These are phyloP conservation scores for Diuraphis noxia DNA, from an alignment of 1,140 invertebrate genomes.

Conservation along the genomic window DNA sequence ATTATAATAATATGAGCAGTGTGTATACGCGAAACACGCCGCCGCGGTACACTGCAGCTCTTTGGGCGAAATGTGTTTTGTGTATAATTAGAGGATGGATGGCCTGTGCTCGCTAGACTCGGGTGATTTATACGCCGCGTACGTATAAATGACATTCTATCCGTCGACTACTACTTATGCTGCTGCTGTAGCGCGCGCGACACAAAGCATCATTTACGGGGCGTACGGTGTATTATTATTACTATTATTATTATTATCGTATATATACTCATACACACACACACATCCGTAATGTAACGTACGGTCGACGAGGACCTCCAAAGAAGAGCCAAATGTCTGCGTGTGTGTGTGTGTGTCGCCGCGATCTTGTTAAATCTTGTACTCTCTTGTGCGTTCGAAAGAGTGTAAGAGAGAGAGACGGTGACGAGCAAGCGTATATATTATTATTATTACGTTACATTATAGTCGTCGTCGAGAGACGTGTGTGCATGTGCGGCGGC, in stretches of 20 bases:
- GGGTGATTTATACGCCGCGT: constrained; percentile 27
- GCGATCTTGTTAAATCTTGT: background rate
- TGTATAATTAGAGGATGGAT: constrained; percentile 34
- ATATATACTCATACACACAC: no score
- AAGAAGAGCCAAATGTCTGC: constrained; percentile 7
- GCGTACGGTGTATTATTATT: background rate
- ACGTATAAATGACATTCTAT: background rate
- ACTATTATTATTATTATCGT: no score
- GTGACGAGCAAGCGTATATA: background rate
- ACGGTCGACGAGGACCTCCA: constrained; percentile 15
- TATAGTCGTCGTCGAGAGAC: background rate
- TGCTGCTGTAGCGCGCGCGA: background rate
- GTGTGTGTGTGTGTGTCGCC: background rate
- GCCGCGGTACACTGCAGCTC: background rate
- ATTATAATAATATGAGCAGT: background rate
- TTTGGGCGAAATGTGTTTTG: constrained; percentile 11
- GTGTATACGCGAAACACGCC: background rate
- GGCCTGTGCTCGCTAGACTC: background rate
- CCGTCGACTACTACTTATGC: background rate
- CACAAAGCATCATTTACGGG: constrained; percentile 21
- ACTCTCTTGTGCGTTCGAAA: background rate
- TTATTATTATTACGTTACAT: background rate
- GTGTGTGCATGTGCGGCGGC: background rate
- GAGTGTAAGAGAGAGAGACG: background rate
- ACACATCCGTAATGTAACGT: background rate